Evolutionary conservation across 1,140 invertebrate species (phyloP), one percentile per base, ranked within the genome.

Genomic region (Tetramorium simillimum): DNA sequence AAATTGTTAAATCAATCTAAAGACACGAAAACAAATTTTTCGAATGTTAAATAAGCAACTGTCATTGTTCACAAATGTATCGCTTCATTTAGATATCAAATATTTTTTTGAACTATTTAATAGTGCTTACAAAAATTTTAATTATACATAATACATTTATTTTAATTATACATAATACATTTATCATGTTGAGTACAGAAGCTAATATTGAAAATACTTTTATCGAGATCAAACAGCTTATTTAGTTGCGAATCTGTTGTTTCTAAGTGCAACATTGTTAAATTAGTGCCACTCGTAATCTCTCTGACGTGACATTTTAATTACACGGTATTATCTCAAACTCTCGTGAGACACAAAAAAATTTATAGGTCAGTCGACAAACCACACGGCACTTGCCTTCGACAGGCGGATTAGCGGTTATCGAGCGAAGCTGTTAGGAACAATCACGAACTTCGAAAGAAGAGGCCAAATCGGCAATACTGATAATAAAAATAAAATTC

Each of bases 381-480:
- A 86, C 60, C 69, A 89, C 62, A 82, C 53, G 69, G n/a, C 7
- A 53, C 60, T 77, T 28, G 67, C 75, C 14, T 21, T 82, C 1
- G 53, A 67, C 67, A 85, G 77, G 60, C 85, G 85, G 88, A 89
- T 89, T 86, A 69, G 86, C 40, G 69, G 76, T 91, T 89, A 89
- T 75, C 62, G 88, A 73, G 90, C 82, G 62, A 91, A 91, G 90
- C 90, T 62, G 78, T 91, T 91, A 91, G 76, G 58, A 86, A 89
- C 69, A 62, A 53, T 86, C 58, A 88, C n/a, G 60, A 87, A 82
- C n/a, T 77, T 85, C 7, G 85, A 82, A 86, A 91, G 77, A 85
- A 90, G 70, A 89, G 72, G 86, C 56, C 73, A 89, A 91, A 91
- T 85, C 40, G 69, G 65, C 37, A 82, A n/a, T 85, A 28, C 10